Conservation (phyloP, 1,140 invertebrate genomes). For the Bilobella aurantiaca region DNA sequence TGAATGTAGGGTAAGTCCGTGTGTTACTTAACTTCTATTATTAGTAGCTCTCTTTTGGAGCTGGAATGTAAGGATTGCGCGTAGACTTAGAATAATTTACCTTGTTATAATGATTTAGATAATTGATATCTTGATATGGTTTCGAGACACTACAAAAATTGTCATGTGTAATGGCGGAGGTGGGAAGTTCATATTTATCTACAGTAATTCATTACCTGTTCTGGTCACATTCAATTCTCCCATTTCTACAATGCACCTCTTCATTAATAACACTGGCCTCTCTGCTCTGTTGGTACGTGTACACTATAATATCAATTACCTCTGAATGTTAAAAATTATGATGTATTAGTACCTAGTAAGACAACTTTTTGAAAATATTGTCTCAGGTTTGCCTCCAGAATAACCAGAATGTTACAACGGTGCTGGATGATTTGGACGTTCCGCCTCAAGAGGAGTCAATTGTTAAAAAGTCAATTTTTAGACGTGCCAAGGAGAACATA, state of each 20-base stretch:
- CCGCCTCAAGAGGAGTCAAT: conserved; percentile 18
- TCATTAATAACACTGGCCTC: conserved; percentile 21
- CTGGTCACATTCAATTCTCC: conserved; percentile 24
- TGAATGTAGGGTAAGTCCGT: conserved; percentile 14
- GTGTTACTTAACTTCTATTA: background rate
- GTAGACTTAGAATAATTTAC: too few species aligned
- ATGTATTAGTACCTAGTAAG: too few species aligned
- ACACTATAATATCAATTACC: too few species aligned
- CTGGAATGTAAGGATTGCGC: too few species aligned
- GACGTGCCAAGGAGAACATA: conserved; percentile 33
- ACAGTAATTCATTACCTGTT: conserved; percentile 19
- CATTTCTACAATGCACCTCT: conserved; percentile 26
- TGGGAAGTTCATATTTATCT: conserved; percentile 25
- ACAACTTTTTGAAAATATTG: conserved; percentile 5
- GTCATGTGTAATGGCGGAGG: conserved; percentile 26
- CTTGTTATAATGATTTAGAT: conserved; percentile 6
- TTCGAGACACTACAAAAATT: conserved; percentile 23
- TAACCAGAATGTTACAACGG: conserved; percentile 27
- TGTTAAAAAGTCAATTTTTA: conserved; percentile 33
- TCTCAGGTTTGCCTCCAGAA: conserved; percentile 31
- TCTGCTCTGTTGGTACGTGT: conserved; percentile 28
- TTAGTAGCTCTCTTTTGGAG: too few species aligned
- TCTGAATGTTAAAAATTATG: too few species aligned
- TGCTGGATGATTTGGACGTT: conserved; percentile 31
- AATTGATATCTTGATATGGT: conserved; percentile 20